Evolutionary conservation across 2,113 vertebrate species (phyloP).

Genomic region (Aphelocoma coerulescens): DNA sequence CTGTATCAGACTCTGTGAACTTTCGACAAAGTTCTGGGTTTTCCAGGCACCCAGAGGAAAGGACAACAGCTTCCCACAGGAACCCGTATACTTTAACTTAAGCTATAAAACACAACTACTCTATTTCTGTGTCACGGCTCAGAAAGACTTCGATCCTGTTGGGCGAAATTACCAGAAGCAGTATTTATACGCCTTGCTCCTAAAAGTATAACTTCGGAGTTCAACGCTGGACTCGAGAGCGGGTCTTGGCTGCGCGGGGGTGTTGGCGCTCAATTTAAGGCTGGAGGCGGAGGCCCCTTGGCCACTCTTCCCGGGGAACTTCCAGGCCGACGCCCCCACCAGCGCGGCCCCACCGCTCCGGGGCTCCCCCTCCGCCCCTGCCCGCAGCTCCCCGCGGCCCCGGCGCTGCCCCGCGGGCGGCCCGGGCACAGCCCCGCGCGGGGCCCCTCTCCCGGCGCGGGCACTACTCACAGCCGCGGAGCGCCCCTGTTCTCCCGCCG

Average conservation of each 20-base stretch:
- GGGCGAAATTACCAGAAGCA: neutral
- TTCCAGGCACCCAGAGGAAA: neutral
- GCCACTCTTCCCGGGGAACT: neutral
- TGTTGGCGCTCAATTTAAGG: fast-evolving
- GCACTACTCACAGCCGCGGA: constrained; percentile 57
- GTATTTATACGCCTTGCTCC: fast-evolving
- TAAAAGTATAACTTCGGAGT: neutral
- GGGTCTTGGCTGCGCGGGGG: fast-evolving
- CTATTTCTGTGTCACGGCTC: neutral
- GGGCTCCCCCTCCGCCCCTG: too few relatives aligned
- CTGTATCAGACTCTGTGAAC: neutral
- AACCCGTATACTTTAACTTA: fast-evolving
- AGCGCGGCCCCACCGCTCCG: neutral
- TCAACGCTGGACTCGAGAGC: neutral
- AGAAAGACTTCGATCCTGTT: neutral
- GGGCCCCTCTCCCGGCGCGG: neutral
- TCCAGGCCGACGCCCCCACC: neutral
- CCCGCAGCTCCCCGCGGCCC: neutral
- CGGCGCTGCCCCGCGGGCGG: too few relatives aligned
- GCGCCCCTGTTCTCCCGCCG: constrained; percentile 46
- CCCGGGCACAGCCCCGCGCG: neutral
- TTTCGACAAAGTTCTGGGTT: neutral
- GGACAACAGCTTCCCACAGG: neutral
- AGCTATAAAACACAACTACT: neutral
- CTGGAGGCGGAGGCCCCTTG: neutral